Conservation (phyloP, 2,888 invertebrate genomes). For the Latrodectus elegans region DNA sequence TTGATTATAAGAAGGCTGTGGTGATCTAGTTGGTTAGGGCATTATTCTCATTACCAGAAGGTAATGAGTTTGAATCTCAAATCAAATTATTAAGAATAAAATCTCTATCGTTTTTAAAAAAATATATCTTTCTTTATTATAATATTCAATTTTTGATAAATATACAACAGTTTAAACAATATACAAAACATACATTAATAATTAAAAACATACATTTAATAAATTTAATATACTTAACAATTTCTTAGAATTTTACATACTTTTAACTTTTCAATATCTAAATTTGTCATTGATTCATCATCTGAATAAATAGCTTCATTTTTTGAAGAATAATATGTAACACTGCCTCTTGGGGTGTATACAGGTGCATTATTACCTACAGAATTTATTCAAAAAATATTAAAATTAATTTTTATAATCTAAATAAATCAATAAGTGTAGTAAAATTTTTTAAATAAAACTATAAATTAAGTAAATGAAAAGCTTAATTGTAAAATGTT, state of each 20-base stretch:
- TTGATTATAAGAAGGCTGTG: too few relatives aligned
- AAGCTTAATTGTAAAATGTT: not conserved
- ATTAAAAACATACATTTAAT: not conserved
- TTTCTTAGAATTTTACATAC: slow-evolving; percentile 4
- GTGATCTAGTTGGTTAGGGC: too few relatives aligned
- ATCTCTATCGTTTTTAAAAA: too few relatives aligned
- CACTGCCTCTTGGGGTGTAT: slow-evolving; percentile 45
- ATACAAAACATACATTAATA: not conserved
- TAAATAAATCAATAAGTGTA: not conserved
- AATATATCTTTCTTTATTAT: too few relatives aligned
- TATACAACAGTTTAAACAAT: not conserved
- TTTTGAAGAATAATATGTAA: slow-evolving; percentile 33
- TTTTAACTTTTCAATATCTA: slow-evolving; percentile 42
- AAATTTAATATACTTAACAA: not conserved
- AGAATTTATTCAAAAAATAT: not conserved
- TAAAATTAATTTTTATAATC: slow-evolving; percentile 2
- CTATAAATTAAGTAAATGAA: not conserved
- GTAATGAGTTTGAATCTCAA: too few relatives aligned
- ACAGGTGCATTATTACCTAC: slow-evolving; percentile 34
- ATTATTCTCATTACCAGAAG: too few relatives aligned
- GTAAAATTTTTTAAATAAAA: not conserved
- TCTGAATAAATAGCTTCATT: slow-evolving; percentile 54
- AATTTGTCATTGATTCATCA: slow-evolving; percentile 25
- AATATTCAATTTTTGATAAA: too few relatives aligned
- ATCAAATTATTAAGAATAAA: too few relatives aligned